These are phyloP conservation scores for Phyto melanocephala DNA, from an alignment of 2,888 invertebrate genomes.

Conservation along the genomic window DNA sequence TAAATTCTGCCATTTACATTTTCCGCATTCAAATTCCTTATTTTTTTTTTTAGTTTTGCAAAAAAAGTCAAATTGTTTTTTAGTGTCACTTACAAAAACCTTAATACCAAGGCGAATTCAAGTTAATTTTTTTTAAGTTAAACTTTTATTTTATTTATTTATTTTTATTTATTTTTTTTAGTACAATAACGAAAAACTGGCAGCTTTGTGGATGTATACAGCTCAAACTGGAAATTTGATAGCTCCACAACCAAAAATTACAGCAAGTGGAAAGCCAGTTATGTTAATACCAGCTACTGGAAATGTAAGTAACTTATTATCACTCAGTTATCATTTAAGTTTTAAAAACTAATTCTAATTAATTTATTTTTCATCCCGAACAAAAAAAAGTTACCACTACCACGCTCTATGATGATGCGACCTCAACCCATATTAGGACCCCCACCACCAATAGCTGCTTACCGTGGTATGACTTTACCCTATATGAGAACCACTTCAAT, in stretches of 20 bases:
- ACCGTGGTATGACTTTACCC: conserved; percentile 73
- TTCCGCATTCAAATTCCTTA: too few relatives aligned
- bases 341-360: too few relatives aligned
- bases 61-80: too few relatives aligned
- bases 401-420: conserved; percentile 65
- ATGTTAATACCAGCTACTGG: conserved; percentile 76
- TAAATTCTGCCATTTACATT: too few relatives aligned
- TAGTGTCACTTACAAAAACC: too few relatives aligned
- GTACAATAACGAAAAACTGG: conserved; percentile 74
- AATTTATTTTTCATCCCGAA: too few relatives aligned
- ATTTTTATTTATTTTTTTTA: too few relatives aligned
- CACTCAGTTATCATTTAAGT: background rate
- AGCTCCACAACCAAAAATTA: conserved; percentile 66
- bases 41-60: too few relatives aligned
- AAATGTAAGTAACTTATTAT: conserved; percentile 66
- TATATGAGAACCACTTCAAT: conserved; percentile 72
- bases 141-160: background rate
- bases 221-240: conserved; percentile 70
- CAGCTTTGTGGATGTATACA: conserved; percentile 76
- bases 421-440: conserved; percentile 67
- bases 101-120: too few relatives aligned
- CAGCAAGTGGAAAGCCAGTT: conserved; percentile 69
- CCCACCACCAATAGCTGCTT: conserved; percentile 69
- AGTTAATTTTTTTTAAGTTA: too few relatives aligned
- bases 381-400: conserved; percentile 22